Evolutionary conservation across 92 coral and sea anemone species (phyloP).

Genomic region (Galaxea fascicularis): DNA sequence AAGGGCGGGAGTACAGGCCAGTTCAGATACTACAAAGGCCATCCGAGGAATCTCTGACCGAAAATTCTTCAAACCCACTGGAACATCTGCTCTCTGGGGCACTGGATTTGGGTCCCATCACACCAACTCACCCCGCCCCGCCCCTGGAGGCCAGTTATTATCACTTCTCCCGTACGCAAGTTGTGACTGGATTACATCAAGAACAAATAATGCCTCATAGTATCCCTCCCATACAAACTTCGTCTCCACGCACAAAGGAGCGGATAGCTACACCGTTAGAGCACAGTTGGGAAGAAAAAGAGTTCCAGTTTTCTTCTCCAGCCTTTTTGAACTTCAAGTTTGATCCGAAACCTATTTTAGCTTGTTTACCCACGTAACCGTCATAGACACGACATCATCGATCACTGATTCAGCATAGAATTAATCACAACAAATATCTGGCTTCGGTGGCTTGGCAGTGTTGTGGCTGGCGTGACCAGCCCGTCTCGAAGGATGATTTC

Average conservation of each 20-base stretch:
- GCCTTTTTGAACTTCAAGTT: conserved; percentile 85
- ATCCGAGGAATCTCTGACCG: conserved; percentile 25
- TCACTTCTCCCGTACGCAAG: conserved; percentile 31
- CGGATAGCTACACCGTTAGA: conserved; percentile 48
- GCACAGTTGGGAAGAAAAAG: conserved; percentile 38
- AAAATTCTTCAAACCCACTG: conserved; percentile 36
- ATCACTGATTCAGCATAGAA: background rate
- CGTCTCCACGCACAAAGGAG: conserved; percentile 49
- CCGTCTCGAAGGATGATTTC: no score
- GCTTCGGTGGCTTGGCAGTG: background rate
- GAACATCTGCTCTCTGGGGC: conserved; percentile 39
- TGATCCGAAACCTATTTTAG: conserved; percentile 77
- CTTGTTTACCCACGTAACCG: conserved; percentile 65
- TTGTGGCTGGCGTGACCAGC: no score
- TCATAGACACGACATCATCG: background rate
- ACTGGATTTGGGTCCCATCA: conserved; percentile 12
- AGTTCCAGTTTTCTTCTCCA: conserved; percentile 77
- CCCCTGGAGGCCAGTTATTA: conserved; percentile 32
- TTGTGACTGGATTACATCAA: background rate
- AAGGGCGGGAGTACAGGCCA: conserved; percentile 48
- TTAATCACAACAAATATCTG: background rate
- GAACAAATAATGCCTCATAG: conserved; percentile 20
- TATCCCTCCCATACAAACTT: conserved; percentile 57
- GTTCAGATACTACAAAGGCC: conserved; percentile 83
- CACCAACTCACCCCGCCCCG: conserved; percentile 40